Conservation (phyloP, 2,888 invertebrate genomes). For the Cetonia aurata region DNA sequence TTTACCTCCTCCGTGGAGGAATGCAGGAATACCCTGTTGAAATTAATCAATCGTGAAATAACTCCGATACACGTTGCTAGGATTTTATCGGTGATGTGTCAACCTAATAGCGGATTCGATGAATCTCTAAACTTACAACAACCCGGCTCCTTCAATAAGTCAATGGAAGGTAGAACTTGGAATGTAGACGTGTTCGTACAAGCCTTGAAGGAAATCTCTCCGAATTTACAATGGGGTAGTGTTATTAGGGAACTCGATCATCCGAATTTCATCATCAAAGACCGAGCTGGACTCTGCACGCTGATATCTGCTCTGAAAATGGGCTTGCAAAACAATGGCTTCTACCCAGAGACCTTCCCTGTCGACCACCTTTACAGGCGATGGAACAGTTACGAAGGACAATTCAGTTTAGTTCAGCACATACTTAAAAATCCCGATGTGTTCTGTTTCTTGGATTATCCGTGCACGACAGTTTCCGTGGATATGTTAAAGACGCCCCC, state of each 20-base stretch:
- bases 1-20: slow-evolving; percentile 90
- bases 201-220: slow-evolving; percentile 89
- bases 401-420: slow-evolving; percentile 87
- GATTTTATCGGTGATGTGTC: slow-evolving; percentile 87
- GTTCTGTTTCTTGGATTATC: slow-evolving; percentile 94
- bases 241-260: slow-evolving; percentile 93
- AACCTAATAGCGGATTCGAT: slow-evolving; percentile 83
- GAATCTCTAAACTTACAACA: slow-evolving; percentile 70
- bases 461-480: slow-evolving; percentile 86
- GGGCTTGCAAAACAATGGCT: slow-evolving; percentile 81
- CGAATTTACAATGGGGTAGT: slow-evolving; percentile 92
- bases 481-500: slow-evolving; percentile 94
- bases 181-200: slow-evolving; percentile 94
- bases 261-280: slow-evolving; percentile 88
- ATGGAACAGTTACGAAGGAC: slow-evolving; percentile 95
- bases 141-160: slow-evolving; percentile 73
- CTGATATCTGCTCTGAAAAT: slow-evolving; percentile 85
- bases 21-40: slow-evolving; percentile 86
- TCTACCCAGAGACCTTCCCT: slow-evolving; percentile 83
- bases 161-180: slow-evolving; percentile 74
- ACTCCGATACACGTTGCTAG: slow-evolving; percentile 87
- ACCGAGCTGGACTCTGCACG: slow-evolving; percentile 85
- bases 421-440: slow-evolving; percentile 93
- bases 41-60: slow-evolving; percentile 85
- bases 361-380: slow-evolving; percentile 90